Evolutionary conservation across 2,888 invertebrate species (phyloP).

Genomic region (Parnassius glacialis): DNA sequence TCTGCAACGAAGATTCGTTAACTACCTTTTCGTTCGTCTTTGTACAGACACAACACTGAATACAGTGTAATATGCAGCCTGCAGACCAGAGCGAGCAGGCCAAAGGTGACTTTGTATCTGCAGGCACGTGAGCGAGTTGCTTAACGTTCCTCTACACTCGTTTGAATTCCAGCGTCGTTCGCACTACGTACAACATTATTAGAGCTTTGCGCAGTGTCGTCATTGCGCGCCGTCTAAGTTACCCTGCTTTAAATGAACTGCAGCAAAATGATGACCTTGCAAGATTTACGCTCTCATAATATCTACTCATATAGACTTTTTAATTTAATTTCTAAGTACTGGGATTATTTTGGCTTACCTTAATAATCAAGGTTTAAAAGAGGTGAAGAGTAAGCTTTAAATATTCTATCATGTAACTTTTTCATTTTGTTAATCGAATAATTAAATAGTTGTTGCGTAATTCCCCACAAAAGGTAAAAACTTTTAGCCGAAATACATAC

Average conservation of each 20-base stretch:
- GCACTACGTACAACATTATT: constrained; percentile 50
- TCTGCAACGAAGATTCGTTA: constrained; percentile 1
- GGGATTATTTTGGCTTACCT: no score
- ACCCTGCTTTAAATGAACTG: constrained; percentile 22
- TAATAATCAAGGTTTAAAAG: no score
- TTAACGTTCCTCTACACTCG: constrained; percentile 41
- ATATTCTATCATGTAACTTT: no score
- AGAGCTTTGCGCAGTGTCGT: constrained; percentile 39
- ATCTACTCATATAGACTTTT: no score
- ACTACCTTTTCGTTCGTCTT: constrained; percentile 19
- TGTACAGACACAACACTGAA: constrained; percentile 18
- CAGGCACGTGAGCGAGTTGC: constrained; percentile 50
- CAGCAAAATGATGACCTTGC: constrained; percentile 16
- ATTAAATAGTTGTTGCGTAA: no score
- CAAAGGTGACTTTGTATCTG: constrained; percentile 38
- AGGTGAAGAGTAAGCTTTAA: no score
- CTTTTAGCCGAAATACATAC: no score
- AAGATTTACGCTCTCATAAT: constrained; percentile 9
- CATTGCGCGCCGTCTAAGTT: constrained; percentile 25
- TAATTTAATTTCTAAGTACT: no score
- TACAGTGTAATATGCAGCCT: constrained; percentile 25
- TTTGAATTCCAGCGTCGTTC: constrained; percentile 48
- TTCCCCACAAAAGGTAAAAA: no score
- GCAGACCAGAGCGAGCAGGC: constrained; percentile 34
- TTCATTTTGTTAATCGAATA: no score